These are phyloP conservation scores for Ennomos quercinarius DNA, from an alignment of 2,888 invertebrate species.

Conservation along the genomic window DNA sequence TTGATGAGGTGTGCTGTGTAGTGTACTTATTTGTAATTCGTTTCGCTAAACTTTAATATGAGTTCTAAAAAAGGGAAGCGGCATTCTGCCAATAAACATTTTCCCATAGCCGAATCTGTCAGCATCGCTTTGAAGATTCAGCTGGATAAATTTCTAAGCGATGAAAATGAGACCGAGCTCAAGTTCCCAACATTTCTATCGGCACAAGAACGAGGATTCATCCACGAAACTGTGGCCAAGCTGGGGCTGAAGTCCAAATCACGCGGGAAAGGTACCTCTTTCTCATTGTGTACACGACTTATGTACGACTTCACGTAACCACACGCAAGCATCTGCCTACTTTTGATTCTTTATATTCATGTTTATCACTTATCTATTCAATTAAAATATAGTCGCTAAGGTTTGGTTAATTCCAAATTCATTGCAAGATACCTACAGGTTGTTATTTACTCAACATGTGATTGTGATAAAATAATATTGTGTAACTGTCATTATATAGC, in stretches of 20 bases:
- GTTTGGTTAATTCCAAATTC: no score
- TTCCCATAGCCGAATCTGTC: conserved; percentile 80
- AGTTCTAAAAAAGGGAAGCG: conserved; percentile 76
- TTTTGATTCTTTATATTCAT: no score
- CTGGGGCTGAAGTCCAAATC: conserved; percentile 92
- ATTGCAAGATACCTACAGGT: no score
- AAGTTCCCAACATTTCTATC: conserved; percentile 91
- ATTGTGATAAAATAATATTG: no score
- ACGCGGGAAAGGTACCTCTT: conserved; percentile 88
- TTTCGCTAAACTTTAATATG: conserved; percentile 58
- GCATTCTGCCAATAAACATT: conserved; percentile 72
- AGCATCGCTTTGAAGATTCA: conserved; percentile 81
- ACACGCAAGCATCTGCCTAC: no score
- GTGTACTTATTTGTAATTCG: conserved; percentile 4
- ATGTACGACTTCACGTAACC: no score
- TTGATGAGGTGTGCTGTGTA: conserved; percentile 20
- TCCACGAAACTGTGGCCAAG: conserved; percentile 89
- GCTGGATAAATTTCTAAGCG: conserved; percentile 74
- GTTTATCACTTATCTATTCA: no score
- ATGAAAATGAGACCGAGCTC: conserved; percentile 80
- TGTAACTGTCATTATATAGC: no score
- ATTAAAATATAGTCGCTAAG: no score
- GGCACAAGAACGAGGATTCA: conserved; percentile 91
- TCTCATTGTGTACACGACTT: no score
- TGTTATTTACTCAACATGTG: no score